These are phyloP conservation scores for Manacus vitellinus DNA, from an alignment of 2,113 vertebrate species.

Conservation along the genomic window DNA sequence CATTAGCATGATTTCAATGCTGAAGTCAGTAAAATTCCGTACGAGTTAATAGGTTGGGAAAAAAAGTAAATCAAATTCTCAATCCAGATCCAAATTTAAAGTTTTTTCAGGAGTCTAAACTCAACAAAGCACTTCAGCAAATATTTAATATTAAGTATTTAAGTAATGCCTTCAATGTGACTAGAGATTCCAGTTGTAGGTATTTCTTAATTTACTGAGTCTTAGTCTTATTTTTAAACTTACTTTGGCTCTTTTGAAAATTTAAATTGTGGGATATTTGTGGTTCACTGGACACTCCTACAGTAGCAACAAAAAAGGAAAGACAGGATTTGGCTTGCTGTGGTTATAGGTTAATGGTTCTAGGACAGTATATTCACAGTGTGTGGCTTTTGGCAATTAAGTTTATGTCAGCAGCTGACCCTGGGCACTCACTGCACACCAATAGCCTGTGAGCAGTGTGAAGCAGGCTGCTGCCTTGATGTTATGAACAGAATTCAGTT, in stretches of 20 bases:
- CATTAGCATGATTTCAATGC: not conserved
- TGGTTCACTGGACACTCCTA: not conserved
- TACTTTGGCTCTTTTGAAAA: not conserved
- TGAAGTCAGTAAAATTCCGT: not conserved
- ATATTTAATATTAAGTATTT: not conserved
- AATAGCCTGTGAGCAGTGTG: not conserved
- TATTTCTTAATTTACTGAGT: not conserved
- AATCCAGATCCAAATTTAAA: not conserved
- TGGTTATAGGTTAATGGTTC: not conserved
- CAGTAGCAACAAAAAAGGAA: not conserved
- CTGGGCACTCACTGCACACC: not conserved
- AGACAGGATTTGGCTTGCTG: not conserved
- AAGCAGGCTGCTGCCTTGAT: not conserved
- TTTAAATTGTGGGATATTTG: not conserved
- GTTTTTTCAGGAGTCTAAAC: rapidly evolving
- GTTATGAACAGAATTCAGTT: not conserved
- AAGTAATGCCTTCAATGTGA: not conserved
- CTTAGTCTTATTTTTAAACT: not conserved
- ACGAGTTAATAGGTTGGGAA: not conserved
- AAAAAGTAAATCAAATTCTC: not conserved
- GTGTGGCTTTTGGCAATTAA: not conserved
- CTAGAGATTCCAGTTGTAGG: not conserved
- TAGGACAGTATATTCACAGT: not conserved
- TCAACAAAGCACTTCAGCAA: not conserved
- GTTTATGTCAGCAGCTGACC: not conserved